Conservation (phyloP, 2,113 vertebrate genomes). For the Colistium nudipinnis region DNA sequence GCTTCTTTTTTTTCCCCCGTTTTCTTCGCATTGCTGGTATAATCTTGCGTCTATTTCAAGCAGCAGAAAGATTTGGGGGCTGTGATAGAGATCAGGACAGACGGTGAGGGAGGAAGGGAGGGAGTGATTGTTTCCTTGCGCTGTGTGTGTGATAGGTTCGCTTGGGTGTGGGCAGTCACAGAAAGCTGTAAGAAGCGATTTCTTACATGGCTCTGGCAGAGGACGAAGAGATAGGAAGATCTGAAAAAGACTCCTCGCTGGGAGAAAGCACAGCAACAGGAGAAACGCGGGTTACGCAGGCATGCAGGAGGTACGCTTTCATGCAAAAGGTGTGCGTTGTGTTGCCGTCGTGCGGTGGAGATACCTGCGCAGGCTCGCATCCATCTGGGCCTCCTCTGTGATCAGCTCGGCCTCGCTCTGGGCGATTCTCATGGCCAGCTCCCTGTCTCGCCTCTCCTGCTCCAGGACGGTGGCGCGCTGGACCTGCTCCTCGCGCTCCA, state of each 20-base stretch:
- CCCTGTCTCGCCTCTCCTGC: constrained; percentile 93
- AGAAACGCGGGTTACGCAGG: constrained; percentile 41
- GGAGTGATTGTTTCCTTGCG: constrained; percentile 21
- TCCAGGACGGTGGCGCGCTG: constrained; percentile 88
- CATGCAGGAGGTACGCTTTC: constrained; percentile 14
- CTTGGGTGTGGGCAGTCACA: constrained; percentile 11
- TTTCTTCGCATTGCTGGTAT: constrained; percentile 44
- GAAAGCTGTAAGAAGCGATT: constrained; percentile 5
- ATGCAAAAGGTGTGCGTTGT: not conserved
- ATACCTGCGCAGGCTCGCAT: constrained; percentile 91
- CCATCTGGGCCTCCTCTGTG: constrained; percentile 88
- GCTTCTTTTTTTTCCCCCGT: constrained; percentile 21
- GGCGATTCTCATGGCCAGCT: constrained; percentile 95
- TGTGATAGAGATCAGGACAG: constrained; percentile 31
- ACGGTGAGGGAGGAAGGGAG: constrained; percentile 13
- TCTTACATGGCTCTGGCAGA: constrained; percentile 78
- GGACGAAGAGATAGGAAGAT: constrained; percentile 67
- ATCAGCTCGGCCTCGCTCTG: constrained; percentile 95
- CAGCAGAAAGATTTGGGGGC: constrained; percentile 33
- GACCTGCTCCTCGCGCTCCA: constrained; percentile 88
- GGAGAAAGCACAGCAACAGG: constrained; percentile 66
- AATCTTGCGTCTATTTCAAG: constrained; percentile 43
- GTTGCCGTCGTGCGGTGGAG: not conserved
- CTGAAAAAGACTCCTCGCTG: constrained; percentile 72
- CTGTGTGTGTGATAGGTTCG: constrained; percentile 24